Conservation (phyloP, 2,888 invertebrate species). For the Zaprionus bogoriensis region DNA sequence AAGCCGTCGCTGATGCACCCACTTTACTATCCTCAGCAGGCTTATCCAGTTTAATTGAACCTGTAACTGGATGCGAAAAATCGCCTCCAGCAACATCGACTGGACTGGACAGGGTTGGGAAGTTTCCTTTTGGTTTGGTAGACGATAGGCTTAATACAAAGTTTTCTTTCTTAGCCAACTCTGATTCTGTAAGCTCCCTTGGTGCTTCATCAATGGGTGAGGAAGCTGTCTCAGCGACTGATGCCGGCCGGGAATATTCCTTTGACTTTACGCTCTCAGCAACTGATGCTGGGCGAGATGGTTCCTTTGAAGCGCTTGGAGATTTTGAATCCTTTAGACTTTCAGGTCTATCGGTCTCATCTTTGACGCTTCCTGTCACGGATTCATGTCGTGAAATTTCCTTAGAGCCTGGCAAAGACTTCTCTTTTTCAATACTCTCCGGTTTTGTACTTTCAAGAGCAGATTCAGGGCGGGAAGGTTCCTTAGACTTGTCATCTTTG, state of each 20-base stretch:
- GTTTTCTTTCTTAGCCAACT: conserved; percentile 11
- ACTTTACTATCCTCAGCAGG: conserved; percentile 47
- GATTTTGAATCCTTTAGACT: conserved; percentile 9
- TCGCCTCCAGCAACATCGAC: conserved; percentile 72
- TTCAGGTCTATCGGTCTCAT: background rate
- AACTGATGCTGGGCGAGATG: conserved; percentile 33
- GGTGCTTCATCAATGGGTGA: conserved; percentile 77
- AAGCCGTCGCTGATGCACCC: conserved; percentile 55
- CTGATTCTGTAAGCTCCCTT: conserved; percentile 24
- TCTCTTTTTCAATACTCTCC: background rate
- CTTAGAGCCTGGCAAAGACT: background rate
- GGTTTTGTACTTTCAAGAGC: conserved; percentile 7
- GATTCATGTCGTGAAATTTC: background rate
- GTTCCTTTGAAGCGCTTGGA: conserved; percentile 13
- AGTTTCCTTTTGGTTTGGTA: conserved; percentile 21
- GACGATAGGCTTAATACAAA: conserved; percentile 34
- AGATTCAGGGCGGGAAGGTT: conserved; percentile 37
- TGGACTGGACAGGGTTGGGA: conserved; percentile 65
- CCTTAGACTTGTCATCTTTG: conserved; percentile 27
- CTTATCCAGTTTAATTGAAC: conserved; percentile 42
- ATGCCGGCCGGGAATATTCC: conserved; percentile 31
- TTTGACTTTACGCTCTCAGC: conserved; percentile 29
- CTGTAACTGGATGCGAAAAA: conserved; percentile 31
- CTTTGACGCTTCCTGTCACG: background rate
- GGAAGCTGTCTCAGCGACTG: conserved; percentile 61